Conservation (phyloP, 2,113 vertebrate genomes). For the Ophiodon elongatus region DNA sequence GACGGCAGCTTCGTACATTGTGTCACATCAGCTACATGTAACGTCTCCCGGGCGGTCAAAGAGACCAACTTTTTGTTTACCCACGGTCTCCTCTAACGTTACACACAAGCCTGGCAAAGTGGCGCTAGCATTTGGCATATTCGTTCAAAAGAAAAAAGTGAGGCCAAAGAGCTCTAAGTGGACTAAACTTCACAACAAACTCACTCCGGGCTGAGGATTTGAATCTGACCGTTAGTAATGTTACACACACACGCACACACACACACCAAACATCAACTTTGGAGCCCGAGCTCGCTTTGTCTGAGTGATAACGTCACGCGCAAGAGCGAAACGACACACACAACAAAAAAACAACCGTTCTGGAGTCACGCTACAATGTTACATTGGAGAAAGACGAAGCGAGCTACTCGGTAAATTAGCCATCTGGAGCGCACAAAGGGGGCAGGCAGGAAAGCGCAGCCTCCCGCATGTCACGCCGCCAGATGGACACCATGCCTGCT, state of each 20-base stretch:
- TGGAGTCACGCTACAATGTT: neutral
- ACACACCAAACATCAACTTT: conserved; percentile 17
- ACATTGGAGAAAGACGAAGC: neutral
- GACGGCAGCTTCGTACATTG: too few relatives aligned
- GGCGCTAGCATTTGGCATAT: accelerated
- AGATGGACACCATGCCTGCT: conserved; percentile 85
- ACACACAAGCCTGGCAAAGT: accelerated
- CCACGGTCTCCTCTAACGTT: neutral
- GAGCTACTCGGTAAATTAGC: conserved; percentile 48
- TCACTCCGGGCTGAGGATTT: neutral
- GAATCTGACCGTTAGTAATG: conserved; percentile 22
- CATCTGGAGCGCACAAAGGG: conserved; percentile 76
- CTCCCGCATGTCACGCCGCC: conserved; percentile 77
- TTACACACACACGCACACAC: too few relatives aligned
- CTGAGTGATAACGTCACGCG: neutral
- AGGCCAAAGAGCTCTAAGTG: neutral
- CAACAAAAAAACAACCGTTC: neutral
- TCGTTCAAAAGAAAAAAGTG: too few relatives aligned
- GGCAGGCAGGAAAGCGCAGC: conserved; percentile 49
- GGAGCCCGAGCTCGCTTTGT: neutral
- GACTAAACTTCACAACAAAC: neutral
- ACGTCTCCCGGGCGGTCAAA: conserved; percentile 30
- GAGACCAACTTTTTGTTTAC: conserved; percentile 38
- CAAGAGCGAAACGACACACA: neutral
- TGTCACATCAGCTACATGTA: neutral